Evolutionary conservation across 92 coral and sea anemone species (phyloP).

Genomic region (Paramuricea clavata): DNA sequence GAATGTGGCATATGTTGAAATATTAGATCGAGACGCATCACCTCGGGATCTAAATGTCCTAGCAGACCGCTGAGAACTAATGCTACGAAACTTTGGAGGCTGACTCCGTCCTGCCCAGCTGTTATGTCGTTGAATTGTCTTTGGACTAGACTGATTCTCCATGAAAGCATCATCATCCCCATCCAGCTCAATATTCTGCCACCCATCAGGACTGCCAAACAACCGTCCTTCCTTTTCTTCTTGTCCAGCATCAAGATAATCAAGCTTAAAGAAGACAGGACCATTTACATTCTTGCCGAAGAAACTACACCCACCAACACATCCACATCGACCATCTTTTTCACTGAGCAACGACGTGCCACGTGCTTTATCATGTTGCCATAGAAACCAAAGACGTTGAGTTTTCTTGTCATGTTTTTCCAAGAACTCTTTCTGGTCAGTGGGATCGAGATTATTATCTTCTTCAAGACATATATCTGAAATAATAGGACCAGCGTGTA

Average conservation of each 20-base stretch:
- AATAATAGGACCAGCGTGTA: constrained; percentile 87
- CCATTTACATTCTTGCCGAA: constrained; percentile 92
- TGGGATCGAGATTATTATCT: constrained; percentile 14
- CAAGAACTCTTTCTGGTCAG: constrained; percentile 87
- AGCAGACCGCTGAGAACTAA: neutral
- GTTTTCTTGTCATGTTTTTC: constrained; percentile 82
- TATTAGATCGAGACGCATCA: neutral
- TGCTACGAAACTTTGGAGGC: constrained; percentile 16
- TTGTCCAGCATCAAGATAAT: constrained; percentile 91
- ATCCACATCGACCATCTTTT: constrained; percentile 82
- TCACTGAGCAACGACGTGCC: constrained; percentile 59
- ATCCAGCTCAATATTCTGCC: constrained; percentile 30
- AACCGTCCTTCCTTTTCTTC: constrained; percentile 78
- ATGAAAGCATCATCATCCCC: constrained; percentile 22
- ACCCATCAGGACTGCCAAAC: constrained; percentile 64
- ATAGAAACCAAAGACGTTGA: constrained; percentile 94
- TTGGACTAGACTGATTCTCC: neutral
- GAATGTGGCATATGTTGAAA: constrained; percentile 13
- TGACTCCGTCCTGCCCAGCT: constrained; percentile 47
- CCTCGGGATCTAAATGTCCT: constrained; percentile 11
- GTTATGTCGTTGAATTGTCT: constrained; percentile 37
- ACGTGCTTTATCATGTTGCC: constrained; percentile 70
- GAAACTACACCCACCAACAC: constrained; percentile 97
- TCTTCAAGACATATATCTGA: constrained; percentile 85
- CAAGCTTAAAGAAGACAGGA: constrained; percentile 83